phyloP scores from a whole-genome alignment of 2,113 vertebrate species.

The Boulengeromyrus knoepffleri region DNA sequence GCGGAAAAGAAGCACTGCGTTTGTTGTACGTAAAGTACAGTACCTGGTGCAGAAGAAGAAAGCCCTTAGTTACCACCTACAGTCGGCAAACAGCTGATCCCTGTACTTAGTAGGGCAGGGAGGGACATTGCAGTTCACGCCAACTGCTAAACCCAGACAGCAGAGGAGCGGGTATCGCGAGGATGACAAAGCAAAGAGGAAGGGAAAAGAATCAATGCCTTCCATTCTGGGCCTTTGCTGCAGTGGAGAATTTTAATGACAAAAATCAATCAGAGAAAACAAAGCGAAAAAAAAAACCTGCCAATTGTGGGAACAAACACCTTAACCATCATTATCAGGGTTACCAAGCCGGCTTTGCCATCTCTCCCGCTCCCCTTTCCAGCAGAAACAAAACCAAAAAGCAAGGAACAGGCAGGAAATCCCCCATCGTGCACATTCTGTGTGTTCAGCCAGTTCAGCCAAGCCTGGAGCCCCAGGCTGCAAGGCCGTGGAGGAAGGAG shows the following conservation, averaged over 20 bases:
- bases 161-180: background rate
- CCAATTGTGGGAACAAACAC: background rate
- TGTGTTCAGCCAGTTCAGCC: background rate
- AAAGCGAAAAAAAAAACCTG: constrained; percentile 23
- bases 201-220: background rate
- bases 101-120: background rate
- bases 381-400: background rate
- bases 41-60: background rate
- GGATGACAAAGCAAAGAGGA: background rate
- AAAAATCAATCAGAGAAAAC: constrained; percentile 45
- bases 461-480: background rate
- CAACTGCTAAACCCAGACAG: background rate
- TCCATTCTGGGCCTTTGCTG: constrained; percentile 27
- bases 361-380: background rate
- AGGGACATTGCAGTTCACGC: background rate
- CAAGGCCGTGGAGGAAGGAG: background rate
- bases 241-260: constrained; percentile 54
- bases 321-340: background rate
- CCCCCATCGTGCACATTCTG: background rate
- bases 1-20: background rate
- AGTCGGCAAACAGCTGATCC: background rate
- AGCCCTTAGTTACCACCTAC: background rate
- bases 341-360: background rate
- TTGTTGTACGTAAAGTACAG: background rate
- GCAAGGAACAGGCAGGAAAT: background rate